A percentile compares a stretch with the other conserved stretches of the same genome.
Evolutionary conservation across 2,888 invertebrate species (phyloP).

Genomic region (Tetragonula carbonaria): DNA sequence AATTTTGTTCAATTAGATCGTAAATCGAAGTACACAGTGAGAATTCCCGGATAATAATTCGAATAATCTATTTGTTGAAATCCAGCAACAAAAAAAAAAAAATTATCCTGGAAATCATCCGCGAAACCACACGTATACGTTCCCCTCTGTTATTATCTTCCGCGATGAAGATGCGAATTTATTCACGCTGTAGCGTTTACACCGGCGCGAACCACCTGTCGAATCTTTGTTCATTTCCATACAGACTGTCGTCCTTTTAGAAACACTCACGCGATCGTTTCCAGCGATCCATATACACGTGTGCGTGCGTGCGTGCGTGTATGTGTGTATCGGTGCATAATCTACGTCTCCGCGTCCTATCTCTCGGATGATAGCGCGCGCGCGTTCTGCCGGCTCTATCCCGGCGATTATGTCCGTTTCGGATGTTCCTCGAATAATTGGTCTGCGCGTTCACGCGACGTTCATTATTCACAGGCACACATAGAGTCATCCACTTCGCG

Average conservation of each 20-base stretch:
- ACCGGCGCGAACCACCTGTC: not conserved
- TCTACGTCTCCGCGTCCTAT: not conserved
- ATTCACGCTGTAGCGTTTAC: not conserved
- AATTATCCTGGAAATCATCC: too few species aligned
- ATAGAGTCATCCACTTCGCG: slow-evolving; percentile 11
- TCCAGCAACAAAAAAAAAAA: too few species aligned
- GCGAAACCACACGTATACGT: too few species aligned
- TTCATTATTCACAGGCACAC: slow-evolving; percentile 43
- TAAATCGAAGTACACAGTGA: too few species aligned
- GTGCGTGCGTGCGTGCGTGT: too few species aligned
- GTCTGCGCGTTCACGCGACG: slow-evolving; percentile 55
- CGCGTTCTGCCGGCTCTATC: slow-evolving; percentile 16
- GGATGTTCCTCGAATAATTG: slow-evolving; percentile 54
- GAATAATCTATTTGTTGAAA: too few species aligned
- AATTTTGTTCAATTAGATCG: not conserved
- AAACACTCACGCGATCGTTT: not conserved
- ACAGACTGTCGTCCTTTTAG: not conserved
- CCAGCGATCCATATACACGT: not conserved
- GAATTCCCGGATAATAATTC: too few species aligned
- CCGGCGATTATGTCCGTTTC: slow-evolving; percentile 47
- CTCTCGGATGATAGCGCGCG: slow-evolving; percentile 1
- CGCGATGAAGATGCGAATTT: not conserved
- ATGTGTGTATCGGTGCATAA: not conserved
- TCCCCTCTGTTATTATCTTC: not conserved
- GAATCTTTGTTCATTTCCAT: not conserved